Evolutionary conservation across 1,140 invertebrate species (phyloP).

Genomic region (Apis florea): DNA sequence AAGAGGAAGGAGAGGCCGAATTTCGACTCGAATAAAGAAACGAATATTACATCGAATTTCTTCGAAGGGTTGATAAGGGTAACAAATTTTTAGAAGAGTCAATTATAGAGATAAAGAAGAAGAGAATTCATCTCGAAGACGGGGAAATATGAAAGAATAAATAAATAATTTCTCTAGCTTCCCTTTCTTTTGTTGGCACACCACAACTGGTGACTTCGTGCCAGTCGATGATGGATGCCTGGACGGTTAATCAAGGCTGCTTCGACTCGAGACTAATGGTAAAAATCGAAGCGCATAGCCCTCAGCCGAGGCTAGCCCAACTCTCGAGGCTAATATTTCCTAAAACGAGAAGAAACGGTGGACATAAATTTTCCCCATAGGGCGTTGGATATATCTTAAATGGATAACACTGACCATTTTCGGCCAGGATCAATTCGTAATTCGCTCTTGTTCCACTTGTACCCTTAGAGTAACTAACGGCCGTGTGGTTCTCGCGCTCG

Average conservation of each 20-base stretch:
- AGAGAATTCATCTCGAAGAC: neutral
- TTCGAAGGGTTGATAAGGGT: too few species aligned
- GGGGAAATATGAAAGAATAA: neutral
- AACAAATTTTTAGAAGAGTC: too few species aligned
- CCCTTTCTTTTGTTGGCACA: neutral
- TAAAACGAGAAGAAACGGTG: constrained; percentile 36
- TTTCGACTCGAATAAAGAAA: neutral
- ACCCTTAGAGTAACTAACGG: neutral
- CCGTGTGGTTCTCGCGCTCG: constrained; percentile 13
- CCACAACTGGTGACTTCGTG: neutral
- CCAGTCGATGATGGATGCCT: neutral
- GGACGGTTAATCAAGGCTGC: neutral
- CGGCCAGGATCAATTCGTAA: constrained; percentile 32
- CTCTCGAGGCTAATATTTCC: constrained; percentile 19
- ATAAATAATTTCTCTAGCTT: neutral
- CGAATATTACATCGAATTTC: too few species aligned
- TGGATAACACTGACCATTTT: constrained; percentile 25
- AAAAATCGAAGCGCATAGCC: neutral
- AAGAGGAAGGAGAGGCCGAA: too few species aligned
- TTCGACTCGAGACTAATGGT: neutral
- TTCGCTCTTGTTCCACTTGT: constrained; percentile 44
- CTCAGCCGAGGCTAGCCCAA: neutral
- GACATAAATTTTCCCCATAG: constrained; percentile 33
- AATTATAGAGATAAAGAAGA: too few species aligned
- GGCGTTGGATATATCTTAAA: constrained; percentile 29